phyloP scores from a whole-genome alignment of 2,888 invertebrate genomes.

The Dolichopus griseipennis region DNA sequence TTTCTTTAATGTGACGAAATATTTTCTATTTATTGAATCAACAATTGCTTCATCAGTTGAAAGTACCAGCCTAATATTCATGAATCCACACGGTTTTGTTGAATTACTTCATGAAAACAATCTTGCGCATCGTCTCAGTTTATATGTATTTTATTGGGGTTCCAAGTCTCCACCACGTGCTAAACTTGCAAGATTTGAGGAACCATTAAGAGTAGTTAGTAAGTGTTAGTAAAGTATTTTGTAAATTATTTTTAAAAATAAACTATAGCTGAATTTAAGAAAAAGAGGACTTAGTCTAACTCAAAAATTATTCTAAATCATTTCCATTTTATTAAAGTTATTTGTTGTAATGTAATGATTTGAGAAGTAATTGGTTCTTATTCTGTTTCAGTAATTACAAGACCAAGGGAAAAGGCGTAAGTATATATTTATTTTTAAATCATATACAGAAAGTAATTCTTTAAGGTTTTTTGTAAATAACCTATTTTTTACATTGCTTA shows the following conservation, averaged over 20 bases:
- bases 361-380: background rate
- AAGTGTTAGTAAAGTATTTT: background rate
- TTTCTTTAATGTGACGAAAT: conserved; percentile 34
- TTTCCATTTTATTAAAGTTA: too few species aligned
- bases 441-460: too few species aligned
- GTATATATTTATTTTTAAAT: conserved; percentile 11
- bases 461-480: too few species aligned
- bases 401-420: conserved; percentile 38
- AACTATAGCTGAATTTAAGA: too few species aligned
- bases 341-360: too few species aligned
- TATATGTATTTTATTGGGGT: conserved; percentile 64
- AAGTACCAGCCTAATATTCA: conserved; percentile 38
- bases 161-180: conserved; percentile 45
- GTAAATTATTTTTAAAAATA: too few species aligned
- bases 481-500: too few species aligned
- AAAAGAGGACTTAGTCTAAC: too few species aligned
- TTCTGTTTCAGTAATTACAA: conserved; percentile 49
- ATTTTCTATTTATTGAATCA: conserved; percentile 35
- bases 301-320: too few species aligned
- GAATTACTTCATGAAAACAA: conserved; percentile 31
- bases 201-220: conserved; percentile 48
- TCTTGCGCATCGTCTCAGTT: conserved; percentile 34
- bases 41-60: conserved; percentile 35
- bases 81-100: conserved; percentile 32
- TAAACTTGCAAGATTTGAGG: conserved; percentile 30